Conservation (phyloP, 1,140 invertebrate genomes). For the Drosophila rufa region DNA sequence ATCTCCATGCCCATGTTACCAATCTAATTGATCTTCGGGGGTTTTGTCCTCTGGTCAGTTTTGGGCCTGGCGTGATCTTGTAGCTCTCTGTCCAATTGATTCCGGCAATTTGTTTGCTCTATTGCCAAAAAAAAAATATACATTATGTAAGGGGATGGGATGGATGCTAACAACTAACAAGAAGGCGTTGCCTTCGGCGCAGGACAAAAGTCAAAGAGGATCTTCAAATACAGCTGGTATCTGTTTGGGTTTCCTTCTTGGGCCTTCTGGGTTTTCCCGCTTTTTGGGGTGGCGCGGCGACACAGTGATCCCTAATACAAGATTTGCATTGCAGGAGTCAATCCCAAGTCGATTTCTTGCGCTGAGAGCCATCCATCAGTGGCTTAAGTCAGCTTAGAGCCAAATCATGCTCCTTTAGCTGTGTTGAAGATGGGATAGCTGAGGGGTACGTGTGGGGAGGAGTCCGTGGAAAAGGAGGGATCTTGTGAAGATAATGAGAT, state of each 20-base stretch:
- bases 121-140: constrained; percentile 17
- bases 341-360: constrained; percentile 33
- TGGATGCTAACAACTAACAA: constrained; percentile 4
- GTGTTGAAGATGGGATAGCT: background rate
- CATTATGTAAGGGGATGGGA: constrained; percentile 31
- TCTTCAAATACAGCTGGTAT: constrained; percentile 47
- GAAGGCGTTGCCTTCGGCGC: constrained; percentile 30
- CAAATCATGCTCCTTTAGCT: constrained; percentile 1
- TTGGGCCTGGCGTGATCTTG: constrained; percentile 69
- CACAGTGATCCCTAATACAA: constrained; percentile 25
- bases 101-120: constrained; percentile 35
- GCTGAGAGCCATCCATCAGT: constrained; percentile 37
- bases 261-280: background rate
- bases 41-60: constrained; percentile 66
- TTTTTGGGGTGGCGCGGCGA: constrained; percentile 37
- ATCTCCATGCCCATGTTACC: background rate
- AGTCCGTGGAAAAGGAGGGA: background rate
- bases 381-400: constrained; percentile 46
- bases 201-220: constrained; percentile 28
- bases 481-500: background rate
- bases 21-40: constrained; percentile 63
- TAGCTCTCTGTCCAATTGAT: constrained; percentile 44
- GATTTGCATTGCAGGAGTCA: constrained; percentile 47
- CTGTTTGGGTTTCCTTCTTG: constrained; percentile 11
- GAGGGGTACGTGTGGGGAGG: background rate